A percentile compares a stretch with the other conserved stretches of the same genome.
Conservation (phyloP, 35 echinoderm and acorn worm species). For the Apostichopus parvimensis region DNA sequence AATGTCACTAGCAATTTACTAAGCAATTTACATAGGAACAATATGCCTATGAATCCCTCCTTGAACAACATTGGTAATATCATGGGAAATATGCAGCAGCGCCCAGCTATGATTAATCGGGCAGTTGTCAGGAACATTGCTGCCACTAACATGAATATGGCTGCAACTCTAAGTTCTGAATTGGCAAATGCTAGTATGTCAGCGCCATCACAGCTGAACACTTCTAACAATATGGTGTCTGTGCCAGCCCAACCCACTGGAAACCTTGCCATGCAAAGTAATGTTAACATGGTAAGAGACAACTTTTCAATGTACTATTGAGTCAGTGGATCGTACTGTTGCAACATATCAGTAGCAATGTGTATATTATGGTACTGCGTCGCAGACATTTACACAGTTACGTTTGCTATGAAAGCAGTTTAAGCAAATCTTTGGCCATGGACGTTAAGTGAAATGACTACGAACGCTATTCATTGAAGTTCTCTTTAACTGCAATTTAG, state of each 20-base stretch:
- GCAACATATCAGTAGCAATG: too few species aligned
- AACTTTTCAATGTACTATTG: background rate
- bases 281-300: slow-evolving; percentile 56
- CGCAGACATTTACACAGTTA: too few species aligned
- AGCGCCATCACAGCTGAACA: slow-evolving; percentile 38
- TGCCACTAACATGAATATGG: slow-evolving; percentile 59
- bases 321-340: too few species aligned
- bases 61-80: slow-evolving; percentile 69
- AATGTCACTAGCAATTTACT: slow-evolving; percentile 62
- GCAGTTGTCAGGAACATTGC: slow-evolving; percentile 37
- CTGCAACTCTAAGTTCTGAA: slow-evolving; percentile 53
- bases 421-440: too few species aligned
- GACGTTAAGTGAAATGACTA: too few species aligned
- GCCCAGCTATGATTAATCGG: slow-evolving; percentile 41
- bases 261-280: slow-evolving; percentile 56
- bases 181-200: slow-evolving; percentile 63
- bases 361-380: too few species aligned
- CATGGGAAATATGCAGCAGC: slow-evolving; percentile 50
- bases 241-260: slow-evolving; percentile 34
- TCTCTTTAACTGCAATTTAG: too few species aligned
- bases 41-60: slow-evolving; percentile 55
- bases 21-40: slow-evolving; percentile 45
- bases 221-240: slow-evolving; percentile 55
- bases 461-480: too few species aligned
- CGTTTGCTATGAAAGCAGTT: too few species aligned